Evolutionary conservation across 1,140 invertebrate genomes (phyloP).

Genomic region (Sarcophaga peregrina): DNA sequence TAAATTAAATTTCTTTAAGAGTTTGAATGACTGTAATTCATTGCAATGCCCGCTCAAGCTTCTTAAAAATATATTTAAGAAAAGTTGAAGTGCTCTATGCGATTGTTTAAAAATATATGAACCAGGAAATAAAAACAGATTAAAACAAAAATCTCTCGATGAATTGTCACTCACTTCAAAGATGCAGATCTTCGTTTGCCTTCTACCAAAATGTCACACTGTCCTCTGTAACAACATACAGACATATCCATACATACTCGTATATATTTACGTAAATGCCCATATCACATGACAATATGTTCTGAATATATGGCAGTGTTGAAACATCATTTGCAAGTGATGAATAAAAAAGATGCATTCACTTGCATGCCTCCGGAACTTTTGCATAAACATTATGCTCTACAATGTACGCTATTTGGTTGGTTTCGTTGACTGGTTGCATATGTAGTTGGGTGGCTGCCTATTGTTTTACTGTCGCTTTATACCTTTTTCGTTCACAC

Average conservation of each 20-base stretch:
- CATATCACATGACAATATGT: neutral
- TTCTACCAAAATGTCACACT: too few relatives aligned
- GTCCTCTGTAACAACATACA: neutral
- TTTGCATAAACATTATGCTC: conserved; percentile 13
- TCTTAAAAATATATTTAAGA: too few relatives aligned
- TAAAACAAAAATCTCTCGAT: too few relatives aligned
- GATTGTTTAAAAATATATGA: too few relatives aligned
- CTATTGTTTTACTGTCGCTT: neutral
- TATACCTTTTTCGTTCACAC: conserved; percentile 16
- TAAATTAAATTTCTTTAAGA: too few relatives aligned
- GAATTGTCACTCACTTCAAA: too few relatives aligned
- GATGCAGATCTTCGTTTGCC: too few relatives aligned
- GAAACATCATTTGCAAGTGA: conserved; percentile 21
- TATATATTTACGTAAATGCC: neutral
- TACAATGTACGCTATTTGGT: neutral
- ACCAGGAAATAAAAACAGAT: too few relatives aligned
- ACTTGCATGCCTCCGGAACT: conserved; percentile 34
- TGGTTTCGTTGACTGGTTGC: neutral
- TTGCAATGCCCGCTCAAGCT: too few relatives aligned
- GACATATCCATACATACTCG: neutral
- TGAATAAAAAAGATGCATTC: conserved; percentile 30
- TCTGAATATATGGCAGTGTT: conserved; percentile 1
- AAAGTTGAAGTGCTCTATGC: too few relatives aligned
- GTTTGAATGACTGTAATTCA: too few relatives aligned
- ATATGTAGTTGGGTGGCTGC: neutral